Percentiles rank a stretch among this genome's conserved stretches.
Conservation (phyloP, 2,797 vertebrate genomes). For the Naso thynnoides region DNA sequence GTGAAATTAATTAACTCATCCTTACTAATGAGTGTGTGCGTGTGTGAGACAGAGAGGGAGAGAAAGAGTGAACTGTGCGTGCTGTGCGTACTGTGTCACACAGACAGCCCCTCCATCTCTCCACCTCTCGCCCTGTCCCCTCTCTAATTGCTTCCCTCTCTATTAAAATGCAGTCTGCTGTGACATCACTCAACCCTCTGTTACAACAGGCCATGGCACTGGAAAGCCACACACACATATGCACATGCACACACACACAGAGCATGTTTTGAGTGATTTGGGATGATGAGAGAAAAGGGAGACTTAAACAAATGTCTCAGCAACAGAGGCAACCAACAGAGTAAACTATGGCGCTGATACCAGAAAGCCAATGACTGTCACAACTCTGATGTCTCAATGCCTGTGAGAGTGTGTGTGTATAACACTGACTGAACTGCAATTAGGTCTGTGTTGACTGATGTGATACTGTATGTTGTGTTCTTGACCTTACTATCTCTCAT, state of each 20-base stretch:
- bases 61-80: conserved; percentile 61
- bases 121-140: conserved; percentile 81
- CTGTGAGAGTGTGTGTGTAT: conserved; percentile 3
- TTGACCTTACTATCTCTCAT: too few species aligned
- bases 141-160: conserved; percentile 86
- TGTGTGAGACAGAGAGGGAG: conserved; percentile 58
- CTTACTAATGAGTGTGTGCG: conserved; percentile 81
- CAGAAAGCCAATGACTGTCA: neutral
- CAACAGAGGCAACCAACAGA: conserved; percentile 25
- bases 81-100: conserved; percentile 70
- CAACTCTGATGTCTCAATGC: neutral
- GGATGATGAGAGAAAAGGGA: neutral
- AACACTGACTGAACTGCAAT: too few species aligned
- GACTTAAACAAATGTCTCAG: conserved; percentile 19
- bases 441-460: too few species aligned
- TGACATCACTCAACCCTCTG: conserved; percentile 81
- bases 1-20: conserved; percentile 87
- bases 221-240: conserved; percentile 43
- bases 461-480: too few species aligned
- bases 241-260: conserved; percentile 18
- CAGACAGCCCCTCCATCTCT: conserved; percentile 80
- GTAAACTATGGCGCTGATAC: conserved; percentile 4
- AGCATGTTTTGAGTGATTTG: conserved; percentile 17
- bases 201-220: conserved; percentile 63
- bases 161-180: conserved; percentile 87